A percentile compares a stretch with the other conserved stretches of the same genome.
Conservation (phyloP, 2,113 vertebrate genomes). For the Ceyx melanurus region DNA sequence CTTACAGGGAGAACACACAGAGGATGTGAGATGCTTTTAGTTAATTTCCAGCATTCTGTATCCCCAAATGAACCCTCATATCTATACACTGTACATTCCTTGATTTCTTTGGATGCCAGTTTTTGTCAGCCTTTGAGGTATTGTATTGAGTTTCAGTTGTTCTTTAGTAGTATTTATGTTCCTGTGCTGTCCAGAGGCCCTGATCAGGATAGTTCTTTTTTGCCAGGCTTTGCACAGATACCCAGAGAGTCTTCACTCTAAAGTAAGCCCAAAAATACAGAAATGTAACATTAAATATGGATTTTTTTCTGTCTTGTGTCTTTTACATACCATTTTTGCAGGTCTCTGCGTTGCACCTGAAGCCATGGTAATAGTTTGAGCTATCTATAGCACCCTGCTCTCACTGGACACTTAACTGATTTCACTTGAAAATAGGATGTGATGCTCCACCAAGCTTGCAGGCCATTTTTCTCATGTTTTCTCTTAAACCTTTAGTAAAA, state of each 20-base stretch:
- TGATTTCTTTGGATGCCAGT: background rate
- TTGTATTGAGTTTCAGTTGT: conserved; percentile 43
- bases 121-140: background rate
- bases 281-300: background rate
- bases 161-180: conserved; percentile 32
- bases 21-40: background rate
- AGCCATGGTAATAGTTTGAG: rapidly evolving
- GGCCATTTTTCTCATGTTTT: background rate
- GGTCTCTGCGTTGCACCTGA: background rate
- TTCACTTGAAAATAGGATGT: background rate
- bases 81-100: background rate
- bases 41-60: background rate
- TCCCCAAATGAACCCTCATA: conserved; percentile 2
- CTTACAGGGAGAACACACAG: background rate
- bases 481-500: background rate
- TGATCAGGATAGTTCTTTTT: conserved; percentile 8
- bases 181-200: background rate
- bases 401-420: background rate
- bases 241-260: background rate
- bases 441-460: background rate
- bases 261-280: background rate
- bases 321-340: background rate
- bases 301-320: background rate
- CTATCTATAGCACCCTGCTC: rapidly evolving
- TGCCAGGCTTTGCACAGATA: background rate